Evolutionary conservation across 2,797 vertebrate species (phyloP), one percentile per base, ranked within the genome.

Genomic region (Hippoglossus hippoglossus): DNA sequence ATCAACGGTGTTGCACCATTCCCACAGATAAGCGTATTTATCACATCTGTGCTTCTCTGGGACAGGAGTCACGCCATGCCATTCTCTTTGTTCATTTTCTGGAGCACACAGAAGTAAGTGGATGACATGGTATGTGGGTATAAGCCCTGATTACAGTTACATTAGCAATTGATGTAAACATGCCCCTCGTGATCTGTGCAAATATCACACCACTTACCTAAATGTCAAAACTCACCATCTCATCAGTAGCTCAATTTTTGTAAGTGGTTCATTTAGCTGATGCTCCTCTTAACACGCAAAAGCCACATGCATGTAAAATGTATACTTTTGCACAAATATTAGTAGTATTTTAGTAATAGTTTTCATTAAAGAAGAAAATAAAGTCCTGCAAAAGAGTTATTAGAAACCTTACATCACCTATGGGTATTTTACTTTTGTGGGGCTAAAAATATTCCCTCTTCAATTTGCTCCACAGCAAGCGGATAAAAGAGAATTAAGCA

Each of bases 401-500:
- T 69, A 65, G 21, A 83, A 85, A 46, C 7, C 73, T 91, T 91
- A 87, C 74, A 82, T 92, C 81, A 91, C 36, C 21, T 62, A 7
- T 15, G 34, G 16, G 61, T 79, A 61, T 79, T 77, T 82, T 61
- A 63, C 58, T 81, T 81, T 84, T 84, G 79, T 77, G 39, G 47
- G 64, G 61, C 74, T 80, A 89, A 92, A 92, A 92, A 84, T 81
- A 89, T 85, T 85, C 82, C 55, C 84, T 77, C 87, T 91, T 91
- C 83, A 89, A 82, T 92, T 92, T 89, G 77, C 67, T 84, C 71
- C 85, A 80, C 74, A 82, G 67, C 21, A 41, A 87, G 77, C 22
- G 63, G 94, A 94, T 94, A 86, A 93, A 91, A 62, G 65, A 89
- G 91, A 93, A 91, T 93, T 93, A 94, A 92, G 88, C 85, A 86